These are phyloP conservation scores for Maniola jurtina DNA, from an alignment of 1,140 invertebrate species.

Conservation along the genomic window DNA sequence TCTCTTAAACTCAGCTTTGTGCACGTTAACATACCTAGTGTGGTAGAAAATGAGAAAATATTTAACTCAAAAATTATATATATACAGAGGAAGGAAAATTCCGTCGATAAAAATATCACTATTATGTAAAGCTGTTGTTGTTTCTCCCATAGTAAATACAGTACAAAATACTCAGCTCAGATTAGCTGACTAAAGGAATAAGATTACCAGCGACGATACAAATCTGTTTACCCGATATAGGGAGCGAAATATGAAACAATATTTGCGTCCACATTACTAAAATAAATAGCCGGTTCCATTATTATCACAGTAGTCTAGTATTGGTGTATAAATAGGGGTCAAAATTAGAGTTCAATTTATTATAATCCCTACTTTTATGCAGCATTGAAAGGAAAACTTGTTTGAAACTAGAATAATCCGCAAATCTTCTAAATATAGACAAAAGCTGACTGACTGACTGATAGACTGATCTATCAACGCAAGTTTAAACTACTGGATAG, in stretches of 20 bases:
- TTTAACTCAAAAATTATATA: too few species aligned
- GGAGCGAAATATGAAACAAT: slow-evolving; percentile 65
- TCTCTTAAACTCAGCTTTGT: too few species aligned
- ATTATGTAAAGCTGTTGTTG: not conserved
- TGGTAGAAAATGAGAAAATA: too few species aligned
- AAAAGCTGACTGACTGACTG: too few species aligned
- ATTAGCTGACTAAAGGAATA: slow-evolving; percentile 36
- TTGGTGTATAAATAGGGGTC: slow-evolving; percentile 59
- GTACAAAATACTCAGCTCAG: slow-evolving; percentile 18
- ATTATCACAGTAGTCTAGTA: slow-evolving; percentile 60
- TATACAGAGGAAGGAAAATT: not conserved
- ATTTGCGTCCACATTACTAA: slow-evolving; percentile 45
- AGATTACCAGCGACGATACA: slow-evolving; percentile 59
- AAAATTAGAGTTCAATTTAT: slow-evolving; percentile 44
- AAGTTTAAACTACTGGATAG: too few species aligned
- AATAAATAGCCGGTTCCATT: slow-evolving; percentile 40
- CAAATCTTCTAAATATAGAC: too few species aligned
- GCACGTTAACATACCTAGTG: too few species aligned
- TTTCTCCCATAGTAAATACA: slow-evolving; percentile 5
- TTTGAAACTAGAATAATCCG: too few species aligned
- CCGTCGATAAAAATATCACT: not conserved
- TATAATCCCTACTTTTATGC: not conserved
- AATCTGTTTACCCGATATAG: slow-evolving; percentile 58
- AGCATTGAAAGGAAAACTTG: not conserved
- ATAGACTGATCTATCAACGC: too few species aligned